Conservation (phyloP, 2,797 vertebrate genomes). For the Tenualosa ilisha region DNA sequence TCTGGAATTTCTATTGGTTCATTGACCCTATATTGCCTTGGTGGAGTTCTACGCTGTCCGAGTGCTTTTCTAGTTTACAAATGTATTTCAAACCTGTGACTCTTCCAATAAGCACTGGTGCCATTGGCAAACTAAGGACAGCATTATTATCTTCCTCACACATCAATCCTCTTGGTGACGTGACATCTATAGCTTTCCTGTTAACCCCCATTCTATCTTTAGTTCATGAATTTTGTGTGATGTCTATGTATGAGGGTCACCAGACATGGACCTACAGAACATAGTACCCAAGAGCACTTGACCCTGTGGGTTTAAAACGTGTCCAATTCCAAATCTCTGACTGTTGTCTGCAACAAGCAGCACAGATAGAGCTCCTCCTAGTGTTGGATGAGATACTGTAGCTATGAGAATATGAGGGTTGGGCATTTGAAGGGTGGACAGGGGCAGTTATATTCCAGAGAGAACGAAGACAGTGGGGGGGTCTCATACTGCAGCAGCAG, state of each 20-base stretch:
- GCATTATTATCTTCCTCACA: neutral
- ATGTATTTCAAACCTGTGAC: too few relatives aligned
- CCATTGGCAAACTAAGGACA: neutral
- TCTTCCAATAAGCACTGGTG: too few relatives aligned
- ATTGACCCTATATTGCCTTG: too few relatives aligned
- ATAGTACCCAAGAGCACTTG: neutral
- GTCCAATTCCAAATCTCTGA: neutral
- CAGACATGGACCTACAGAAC: neutral
- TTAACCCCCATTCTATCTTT: neutral
- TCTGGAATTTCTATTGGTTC: too few relatives aligned
- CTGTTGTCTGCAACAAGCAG: neutral
- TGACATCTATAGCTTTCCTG: neutral
- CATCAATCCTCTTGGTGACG: neutral
- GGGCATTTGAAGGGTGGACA: neutral
- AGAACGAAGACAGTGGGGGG: neutral
- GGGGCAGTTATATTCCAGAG: neutral
- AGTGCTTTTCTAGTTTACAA: too few relatives aligned
- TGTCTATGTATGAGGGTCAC: neutral
- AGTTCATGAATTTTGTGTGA: neutral
- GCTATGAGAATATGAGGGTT: neutral
- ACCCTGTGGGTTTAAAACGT: neutral
- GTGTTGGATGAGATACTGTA: neutral
- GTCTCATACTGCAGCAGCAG: neutral
- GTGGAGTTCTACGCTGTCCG: too few relatives aligned
- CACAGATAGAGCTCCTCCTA: neutral